Percentiles rank a stretch among this genome's conserved stretches.
phyloP scores from a whole-genome alignment of 1,140 invertebrate genomes.

The Heliconius himera region DNA sequence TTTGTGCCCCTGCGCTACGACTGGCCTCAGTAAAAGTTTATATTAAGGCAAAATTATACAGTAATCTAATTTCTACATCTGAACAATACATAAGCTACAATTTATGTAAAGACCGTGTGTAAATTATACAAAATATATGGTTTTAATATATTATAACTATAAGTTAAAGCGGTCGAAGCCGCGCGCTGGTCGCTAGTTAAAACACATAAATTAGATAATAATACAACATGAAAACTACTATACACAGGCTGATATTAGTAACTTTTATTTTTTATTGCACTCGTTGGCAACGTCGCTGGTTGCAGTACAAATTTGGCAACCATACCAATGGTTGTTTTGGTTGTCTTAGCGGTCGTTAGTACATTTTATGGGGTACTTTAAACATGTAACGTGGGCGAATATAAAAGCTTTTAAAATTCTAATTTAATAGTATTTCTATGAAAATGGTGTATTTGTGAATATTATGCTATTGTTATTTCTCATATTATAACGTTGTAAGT shows the following conservation, averaged over 20 bases:
- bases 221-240: background rate
- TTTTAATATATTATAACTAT: too few species aligned
- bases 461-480: background rate
- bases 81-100: too few species aligned
- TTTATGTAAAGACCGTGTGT: too few species aligned
- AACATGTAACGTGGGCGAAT: constrained; percentile 23
- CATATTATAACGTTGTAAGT: background rate
- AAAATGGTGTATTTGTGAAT: background rate
- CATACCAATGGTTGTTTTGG: constrained; percentile 26
- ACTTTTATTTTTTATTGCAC: background rate
- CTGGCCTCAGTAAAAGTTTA: too few species aligned
- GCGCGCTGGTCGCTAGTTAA: too few species aligned
- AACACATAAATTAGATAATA: too few species aligned
- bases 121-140: too few species aligned
- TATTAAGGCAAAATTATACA: too few species aligned
- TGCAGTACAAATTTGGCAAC: constrained; percentile 31
- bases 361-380: constrained; percentile 30
- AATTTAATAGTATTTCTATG: background rate
- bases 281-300: constrained; percentile 26
- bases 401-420: constrained; percentile 15
- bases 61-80: too few species aligned
- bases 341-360: constrained; percentile 36
- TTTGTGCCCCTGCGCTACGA: too few species aligned
- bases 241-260: background rate
- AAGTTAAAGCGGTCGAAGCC: too few species aligned